Percentiles rank a stretch among this genome's conserved stretches.
Conservation (phyloP, 2,113 vertebrate species). For the Nymphicus hollandicus region DNA sequence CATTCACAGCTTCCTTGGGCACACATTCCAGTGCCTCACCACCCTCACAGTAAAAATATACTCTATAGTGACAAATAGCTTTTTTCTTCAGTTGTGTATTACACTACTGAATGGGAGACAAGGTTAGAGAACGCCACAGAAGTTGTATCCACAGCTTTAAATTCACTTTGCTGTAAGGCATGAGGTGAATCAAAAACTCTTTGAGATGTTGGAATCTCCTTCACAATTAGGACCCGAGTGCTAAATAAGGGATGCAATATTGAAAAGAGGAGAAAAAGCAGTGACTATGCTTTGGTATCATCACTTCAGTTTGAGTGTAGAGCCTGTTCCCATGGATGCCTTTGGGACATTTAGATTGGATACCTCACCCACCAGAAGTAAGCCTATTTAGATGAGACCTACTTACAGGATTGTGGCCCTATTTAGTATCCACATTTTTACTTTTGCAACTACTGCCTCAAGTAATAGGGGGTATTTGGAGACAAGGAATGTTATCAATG, state of each 20-base stretch:
- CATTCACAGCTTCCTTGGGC: neutral
- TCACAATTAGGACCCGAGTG: neutral
- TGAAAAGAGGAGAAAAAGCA: neutral
- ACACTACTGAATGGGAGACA: neutral
- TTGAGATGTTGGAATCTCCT: neutral
- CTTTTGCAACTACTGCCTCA: neutral
- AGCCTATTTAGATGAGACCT: neutral
- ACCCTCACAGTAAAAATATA: neutral
- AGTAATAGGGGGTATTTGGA: neutral
- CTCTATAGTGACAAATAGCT: neutral
- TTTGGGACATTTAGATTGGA: neutral
- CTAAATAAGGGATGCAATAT: neutral
- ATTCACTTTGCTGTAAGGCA: neutral
- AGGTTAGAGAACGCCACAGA: neutral
- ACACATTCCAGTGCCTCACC: neutral
- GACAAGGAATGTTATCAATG: neutral
- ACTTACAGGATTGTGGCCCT: neutral
- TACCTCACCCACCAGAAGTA: neutral
- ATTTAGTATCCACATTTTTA: neutral
- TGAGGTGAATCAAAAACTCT: neutral
- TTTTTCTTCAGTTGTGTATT: neutral
- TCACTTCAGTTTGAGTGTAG: neutral
- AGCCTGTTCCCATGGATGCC: neutral
- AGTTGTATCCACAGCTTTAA: neutral
- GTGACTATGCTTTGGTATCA: neutral